Evolutionary conservation across 2,888 invertebrate species (phyloP).

Genomic region (Chrysolina haemoptera): DNA sequence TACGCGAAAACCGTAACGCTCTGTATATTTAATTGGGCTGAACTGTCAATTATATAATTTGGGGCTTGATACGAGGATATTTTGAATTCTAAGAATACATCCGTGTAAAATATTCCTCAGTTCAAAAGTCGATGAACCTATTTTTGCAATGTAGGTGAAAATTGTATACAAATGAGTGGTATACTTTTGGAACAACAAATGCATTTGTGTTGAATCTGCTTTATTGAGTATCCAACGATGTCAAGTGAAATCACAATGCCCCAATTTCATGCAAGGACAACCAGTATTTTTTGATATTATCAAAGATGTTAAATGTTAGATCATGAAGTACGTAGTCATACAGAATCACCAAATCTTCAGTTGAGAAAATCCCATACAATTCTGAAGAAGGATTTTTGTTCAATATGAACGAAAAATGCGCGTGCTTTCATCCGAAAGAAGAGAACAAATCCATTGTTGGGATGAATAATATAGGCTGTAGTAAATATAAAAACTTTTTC

Average conservation of each 20-base stretch:
- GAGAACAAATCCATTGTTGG: too few relatives aligned
- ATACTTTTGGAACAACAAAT: not conserved
- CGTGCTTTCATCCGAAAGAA: too few relatives aligned
- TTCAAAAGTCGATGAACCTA: constrained; percentile 11
- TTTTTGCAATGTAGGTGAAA: constrained; percentile 6
- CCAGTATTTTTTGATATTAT: not conserved
- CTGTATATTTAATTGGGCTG: not conserved
- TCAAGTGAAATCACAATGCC: not conserved
- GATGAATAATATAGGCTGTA: too few relatives aligned
- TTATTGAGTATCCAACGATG: not conserved
- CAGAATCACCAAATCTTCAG: too few relatives aligned
- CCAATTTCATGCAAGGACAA: not conserved
- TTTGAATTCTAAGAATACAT: not conserved
- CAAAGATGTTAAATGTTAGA: too few relatives aligned
- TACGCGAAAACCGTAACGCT: not conserved
- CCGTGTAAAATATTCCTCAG: not conserved
- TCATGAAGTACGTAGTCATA: too few relatives aligned
- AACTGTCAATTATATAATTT: not conserved
- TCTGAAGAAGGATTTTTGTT: too few relatives aligned
- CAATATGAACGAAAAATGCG: too few relatives aligned
- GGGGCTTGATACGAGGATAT: not conserved
- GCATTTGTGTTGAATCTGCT: not conserved
- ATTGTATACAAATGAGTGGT: not conserved
- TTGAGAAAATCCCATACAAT: too few relatives aligned
- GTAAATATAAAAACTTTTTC: too few relatives aligned